Evolutionary conservation across 2,113 vertebrate genomes (phyloP).

Genomic region (Cyanocitta stelleri): DNA sequence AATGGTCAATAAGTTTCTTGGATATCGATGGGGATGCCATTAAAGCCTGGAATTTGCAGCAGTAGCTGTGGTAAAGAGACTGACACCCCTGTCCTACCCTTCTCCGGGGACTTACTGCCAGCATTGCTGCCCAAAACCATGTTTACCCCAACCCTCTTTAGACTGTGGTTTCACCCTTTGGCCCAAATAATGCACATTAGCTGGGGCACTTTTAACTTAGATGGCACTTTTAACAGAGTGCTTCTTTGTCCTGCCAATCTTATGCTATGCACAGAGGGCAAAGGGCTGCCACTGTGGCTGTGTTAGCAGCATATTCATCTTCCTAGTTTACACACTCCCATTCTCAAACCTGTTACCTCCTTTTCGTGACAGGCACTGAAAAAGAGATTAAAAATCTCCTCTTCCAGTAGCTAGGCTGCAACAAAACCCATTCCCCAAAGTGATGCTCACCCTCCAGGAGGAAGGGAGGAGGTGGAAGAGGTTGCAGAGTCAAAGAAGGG

Average conservation of each 20-base stretch:
- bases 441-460: not conserved
- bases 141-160: not conserved
- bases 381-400: not conserved
- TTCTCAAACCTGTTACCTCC: not conserved
- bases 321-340: not conserved
- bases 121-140: not conserved
- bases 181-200: not conserved
- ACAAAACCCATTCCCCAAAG: not conserved
- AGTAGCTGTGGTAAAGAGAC: not conserved
- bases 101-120: not conserved
- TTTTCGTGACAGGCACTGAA: not conserved
- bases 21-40: fast-evolving
- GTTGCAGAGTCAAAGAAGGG: not conserved
- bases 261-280: not conserved
- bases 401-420: not conserved
- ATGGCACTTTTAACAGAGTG: too few species aligned
- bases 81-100: not conserved
- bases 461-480: not conserved
- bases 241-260: not conserved
- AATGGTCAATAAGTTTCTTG: not conserved
- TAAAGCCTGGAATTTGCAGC: not conserved
- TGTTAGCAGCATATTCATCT: not conserved
- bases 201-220: not conserved
- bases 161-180: not conserved
- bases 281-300: not conserved